Base-by-base conservation (phyloP, 2,797 vertebrate species). In the Botia kubotai region DNA sequence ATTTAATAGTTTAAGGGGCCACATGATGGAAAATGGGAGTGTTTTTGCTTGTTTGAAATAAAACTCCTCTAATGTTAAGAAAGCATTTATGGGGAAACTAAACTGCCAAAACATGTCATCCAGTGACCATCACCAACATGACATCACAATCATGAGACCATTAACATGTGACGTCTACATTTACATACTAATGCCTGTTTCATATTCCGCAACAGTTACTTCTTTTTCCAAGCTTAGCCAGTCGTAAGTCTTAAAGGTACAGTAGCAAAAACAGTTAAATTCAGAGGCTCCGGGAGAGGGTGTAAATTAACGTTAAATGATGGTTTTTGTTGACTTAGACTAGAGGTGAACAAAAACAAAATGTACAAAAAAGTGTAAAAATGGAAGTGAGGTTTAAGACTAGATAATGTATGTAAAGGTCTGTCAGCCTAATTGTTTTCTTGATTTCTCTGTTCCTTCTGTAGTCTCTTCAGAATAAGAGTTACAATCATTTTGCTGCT, bases 401-500 rank as follows among this genome's bases (percentile, higher is more conserved):
- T 43, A 10, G 8, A 43, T 43, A 43, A 7, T 43, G 39, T 43
- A 11, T 33, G 19, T 26, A 26, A 26, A 26, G 14, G 36, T 17
- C 33, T 53, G 50, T 53, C 50, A 53, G 8, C 14, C 17, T 16
- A 53, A 16, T 17, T 17, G 6, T 53, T 43, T 16, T 52, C 3
- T 2, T 68, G 0, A 21, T 60, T 70, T 48, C 10, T 48, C 11
- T 39, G n/a, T 78, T 7, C 39, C 16, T 57, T 29, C 73, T 84
- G 11, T 91, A 99, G 98, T 98, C 98, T 86, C 92, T 99, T 87
- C 96, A 99, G 93, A 97, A 98, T 92, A 98, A 97, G 93, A 99
- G 97, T 91, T 99, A 99, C 86, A 99, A 99, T 93, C 98, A 99
- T 93, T 99, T 99, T 89, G 97, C 97, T 91, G 98, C 98, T 83